These are phyloP conservation scores for Heloderma charlesbogerti DNA, from an alignment of 2,113 vertebrate species.

Conservation along the genomic window DNA sequence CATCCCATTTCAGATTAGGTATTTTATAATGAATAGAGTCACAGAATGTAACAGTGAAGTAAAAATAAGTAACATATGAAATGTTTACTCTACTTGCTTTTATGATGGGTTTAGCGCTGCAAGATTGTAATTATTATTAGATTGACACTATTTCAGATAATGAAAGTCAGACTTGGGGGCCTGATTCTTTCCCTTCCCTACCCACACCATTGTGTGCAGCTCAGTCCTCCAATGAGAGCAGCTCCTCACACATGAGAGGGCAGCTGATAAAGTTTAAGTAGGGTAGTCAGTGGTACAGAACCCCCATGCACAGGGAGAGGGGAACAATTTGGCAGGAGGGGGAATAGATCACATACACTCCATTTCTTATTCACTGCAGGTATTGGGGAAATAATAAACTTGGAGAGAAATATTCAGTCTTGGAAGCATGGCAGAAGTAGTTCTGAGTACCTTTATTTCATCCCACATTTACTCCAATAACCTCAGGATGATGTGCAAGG, in stretches of 20 bases:
- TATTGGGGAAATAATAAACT: neutral
- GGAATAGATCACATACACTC: neutral
- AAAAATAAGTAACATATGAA: conserved; percentile 45
- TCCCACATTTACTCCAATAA: neutral
- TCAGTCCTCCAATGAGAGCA: neutral
- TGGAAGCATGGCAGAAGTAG: neutral
- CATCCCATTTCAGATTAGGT: conserved; percentile 37
- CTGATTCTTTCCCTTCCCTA: conserved; percentile 39
- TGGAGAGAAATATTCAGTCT: neutral
- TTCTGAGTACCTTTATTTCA: neutral
- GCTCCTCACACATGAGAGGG: conserved; percentile 40
- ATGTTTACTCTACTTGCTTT: conserved; percentile 14
- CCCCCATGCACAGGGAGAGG: neutral
- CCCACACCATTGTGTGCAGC: neutral
- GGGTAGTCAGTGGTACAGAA: neutral
- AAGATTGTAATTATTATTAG: conserved; percentile 24
- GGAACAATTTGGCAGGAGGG: neutral
- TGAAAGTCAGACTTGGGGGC: neutral
- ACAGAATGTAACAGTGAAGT: conserved; percentile 30
- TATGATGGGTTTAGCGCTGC: conserved; percentile 18
- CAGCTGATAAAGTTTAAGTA: neutral
- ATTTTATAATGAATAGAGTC: conserved; percentile 38
- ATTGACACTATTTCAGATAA: conserved; percentile 42
- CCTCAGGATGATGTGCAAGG: neutral
- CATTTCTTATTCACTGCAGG: neutral